These are phyloP conservation scores for Drosophila cracens DNA, from an alignment of 2,888 invertebrate genomes.

Conservation along the genomic window DNA sequence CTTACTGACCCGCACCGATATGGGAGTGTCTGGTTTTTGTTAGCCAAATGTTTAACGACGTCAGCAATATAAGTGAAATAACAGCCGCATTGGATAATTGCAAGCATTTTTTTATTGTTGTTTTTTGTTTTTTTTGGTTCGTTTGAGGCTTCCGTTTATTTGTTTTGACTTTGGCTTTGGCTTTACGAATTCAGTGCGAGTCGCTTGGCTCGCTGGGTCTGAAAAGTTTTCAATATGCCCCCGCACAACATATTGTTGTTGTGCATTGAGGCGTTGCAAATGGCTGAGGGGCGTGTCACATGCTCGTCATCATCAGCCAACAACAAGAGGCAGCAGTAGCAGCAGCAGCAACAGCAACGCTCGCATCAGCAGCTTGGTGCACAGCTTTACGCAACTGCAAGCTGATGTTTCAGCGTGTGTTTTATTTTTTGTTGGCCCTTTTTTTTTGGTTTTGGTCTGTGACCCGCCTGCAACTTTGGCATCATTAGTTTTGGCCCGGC, in stretches of 20 bases:
- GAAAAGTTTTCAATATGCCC: slow-evolving; percentile 66
- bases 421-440: slow-evolving; percentile 20
- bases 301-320: slow-evolving; percentile 67
- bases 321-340: slow-evolving; percentile 13
- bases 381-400: slow-evolving; percentile 67
- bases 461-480: slow-evolving; percentile 52
- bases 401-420: slow-evolving; percentile 36
- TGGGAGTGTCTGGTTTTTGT: slow-evolving; percentile 25
- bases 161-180: slow-evolving; percentile 65
- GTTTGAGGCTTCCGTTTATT: slow-evolving; percentile 79
- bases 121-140: slow-evolving; percentile 20
- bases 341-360: slow-evolving; percentile 37
- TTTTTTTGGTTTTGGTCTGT: slow-evolving; percentile 6
- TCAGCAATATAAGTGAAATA: slow-evolving; percentile 30
- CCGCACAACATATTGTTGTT: slow-evolving; percentile 39
- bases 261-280: slow-evolving; percentile 81
- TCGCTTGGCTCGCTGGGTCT: slow-evolving; percentile 43
- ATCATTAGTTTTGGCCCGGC: slow-evolving; percentile 64
- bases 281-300: slow-evolving; percentile 74
- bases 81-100: slow-evolving; percentile 70
- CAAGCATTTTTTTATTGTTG: slow-evolving; percentile 46
- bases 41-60: slow-evolving; percentile 54
- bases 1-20: slow-evolving; percentile 44
- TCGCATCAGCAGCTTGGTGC: slow-evolving; percentile 65
- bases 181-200: slow-evolving; percentile 71